Percentiles rank a stretch among this genome's conserved stretches.
phyloP scores from a whole-genome alignment of 2,113 vertebrate species.

The human (Homo sapiens) region DNA sequence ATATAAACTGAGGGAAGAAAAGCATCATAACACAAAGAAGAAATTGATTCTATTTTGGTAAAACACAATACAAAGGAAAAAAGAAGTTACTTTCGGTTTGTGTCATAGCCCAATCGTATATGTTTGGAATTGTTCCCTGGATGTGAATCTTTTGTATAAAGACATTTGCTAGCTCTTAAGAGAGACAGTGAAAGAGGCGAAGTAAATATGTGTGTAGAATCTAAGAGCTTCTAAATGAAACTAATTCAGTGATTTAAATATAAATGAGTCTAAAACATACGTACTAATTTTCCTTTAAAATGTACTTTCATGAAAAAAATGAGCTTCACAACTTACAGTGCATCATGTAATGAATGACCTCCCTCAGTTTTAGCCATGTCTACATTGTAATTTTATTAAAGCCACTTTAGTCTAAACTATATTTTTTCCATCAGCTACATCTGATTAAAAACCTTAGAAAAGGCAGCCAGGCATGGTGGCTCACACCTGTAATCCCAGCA shows the following conservation, averaged over 20 bases:
- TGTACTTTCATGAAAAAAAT: neutral
- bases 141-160: neutral
- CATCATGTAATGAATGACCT: neutral
- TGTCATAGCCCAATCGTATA: neutral
- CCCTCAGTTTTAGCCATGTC: neutral
- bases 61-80: neutral
- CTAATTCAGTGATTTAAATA: constrained; percentile 29
- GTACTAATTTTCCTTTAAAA: neutral
- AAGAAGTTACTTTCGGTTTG: neutral
- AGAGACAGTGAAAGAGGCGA: neutral
- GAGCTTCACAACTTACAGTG: neutral
- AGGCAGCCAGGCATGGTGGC: too few relatives aligned
- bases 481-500: too few relatives aligned
- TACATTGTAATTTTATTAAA: constrained; percentile 17
- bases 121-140: neutral
- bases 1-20: neutral
- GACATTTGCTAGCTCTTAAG: neutral
- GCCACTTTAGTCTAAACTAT: neutral
- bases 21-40: neutral
- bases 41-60: neutral
- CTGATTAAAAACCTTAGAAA: neutral
- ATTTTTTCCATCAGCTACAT: neutral
- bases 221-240: neutral
- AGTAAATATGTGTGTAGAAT: neutral
- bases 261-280: neutral